Conservation (phyloP, 2,888 invertebrate genomes). For the Antitype chi region DNA sequence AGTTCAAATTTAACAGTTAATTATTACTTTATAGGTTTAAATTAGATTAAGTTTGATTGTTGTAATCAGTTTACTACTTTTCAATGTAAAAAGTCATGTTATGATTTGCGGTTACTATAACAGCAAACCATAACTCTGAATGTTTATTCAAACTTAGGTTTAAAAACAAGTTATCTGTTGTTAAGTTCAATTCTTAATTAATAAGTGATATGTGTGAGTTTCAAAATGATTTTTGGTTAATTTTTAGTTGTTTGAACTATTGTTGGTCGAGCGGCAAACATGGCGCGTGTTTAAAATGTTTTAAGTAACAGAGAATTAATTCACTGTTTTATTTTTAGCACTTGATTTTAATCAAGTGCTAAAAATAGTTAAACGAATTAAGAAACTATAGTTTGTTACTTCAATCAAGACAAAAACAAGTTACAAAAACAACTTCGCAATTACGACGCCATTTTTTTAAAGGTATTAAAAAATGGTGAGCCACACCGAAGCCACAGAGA, state of each 20-base stretch:
- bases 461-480: no score
- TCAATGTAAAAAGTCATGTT: no score
- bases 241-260: neutral
- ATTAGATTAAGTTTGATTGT: neutral
- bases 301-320: neutral
- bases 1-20: neutral
- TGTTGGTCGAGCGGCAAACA: neutral
- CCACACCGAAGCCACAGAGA: no score
- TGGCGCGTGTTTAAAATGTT: neutral
- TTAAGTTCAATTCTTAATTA: no score
- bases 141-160: no score
- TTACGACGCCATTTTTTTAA: no score
- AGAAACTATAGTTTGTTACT: neutral
- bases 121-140: no score
- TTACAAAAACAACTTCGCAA: no score
- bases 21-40: neutral
- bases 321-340: neutral
- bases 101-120: no score
- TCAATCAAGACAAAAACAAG: neutral
- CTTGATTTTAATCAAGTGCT: slow-evolving; percentile 1
- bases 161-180: no score
- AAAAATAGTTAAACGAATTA: slow-evolving; percentile 3
- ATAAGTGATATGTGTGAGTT: no score
- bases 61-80: neutral
- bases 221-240: no score